These are phyloP conservation scores for Dasypolia templi DNA, from an alignment of 2,888 invertebrate genomes.

Conservation along the genomic window DNA sequence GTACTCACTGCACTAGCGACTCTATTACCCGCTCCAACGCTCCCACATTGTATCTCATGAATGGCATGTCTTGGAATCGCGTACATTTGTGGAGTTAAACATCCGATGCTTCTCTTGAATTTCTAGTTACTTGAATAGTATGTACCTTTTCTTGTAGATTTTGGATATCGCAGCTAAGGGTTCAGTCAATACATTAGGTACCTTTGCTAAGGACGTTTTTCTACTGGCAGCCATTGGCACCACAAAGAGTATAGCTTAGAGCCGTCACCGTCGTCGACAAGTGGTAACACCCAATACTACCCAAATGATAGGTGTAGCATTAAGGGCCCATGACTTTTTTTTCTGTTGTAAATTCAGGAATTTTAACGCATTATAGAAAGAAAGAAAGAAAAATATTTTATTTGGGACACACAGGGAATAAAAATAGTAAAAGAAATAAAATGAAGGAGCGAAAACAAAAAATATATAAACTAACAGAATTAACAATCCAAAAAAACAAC, in stretches of 20 bases:
- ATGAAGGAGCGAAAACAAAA: no score
- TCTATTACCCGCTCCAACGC: conserved; percentile 37
- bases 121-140: conserved; percentile 1
- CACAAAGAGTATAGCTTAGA: not conserved
- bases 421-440: no score
- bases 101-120: conserved; percentile 24
- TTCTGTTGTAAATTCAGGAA: no score
- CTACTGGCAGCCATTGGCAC: not conserved
- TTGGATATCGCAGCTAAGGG: not conserved
- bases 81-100: conserved; percentile 44
- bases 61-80: conserved; percentile 31
- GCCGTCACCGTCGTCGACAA: not conserved
- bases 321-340: no score
- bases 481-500: no score
- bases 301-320: no score
- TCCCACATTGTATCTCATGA: conserved; percentile 39
- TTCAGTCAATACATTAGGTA: not conserved
- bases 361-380: no score
- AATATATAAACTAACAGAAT: no score
- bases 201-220: not conserved
- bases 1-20: conserved; percentile 3
- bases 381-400: no score
- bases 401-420: no score
- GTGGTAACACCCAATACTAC: no score
- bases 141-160: conserved; percentile 2